Base-by-base conservation (phyloP, 2,888 invertebrate species). In the Hyppa rectilinea region DNA sequence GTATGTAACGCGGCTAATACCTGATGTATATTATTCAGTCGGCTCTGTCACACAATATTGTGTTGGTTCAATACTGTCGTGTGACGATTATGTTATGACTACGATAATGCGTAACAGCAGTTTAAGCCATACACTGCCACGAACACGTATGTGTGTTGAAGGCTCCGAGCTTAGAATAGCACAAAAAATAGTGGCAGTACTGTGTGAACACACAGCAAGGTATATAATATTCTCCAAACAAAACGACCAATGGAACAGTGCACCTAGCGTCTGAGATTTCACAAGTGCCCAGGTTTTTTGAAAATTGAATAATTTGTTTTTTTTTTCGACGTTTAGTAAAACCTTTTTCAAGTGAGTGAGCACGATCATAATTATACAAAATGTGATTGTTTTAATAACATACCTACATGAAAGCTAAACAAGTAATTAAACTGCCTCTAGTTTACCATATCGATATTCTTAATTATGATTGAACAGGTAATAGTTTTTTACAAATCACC, bases 1-100 rank as follows among this genome's bases (percentile, higher is more conserved):
- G 23, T 70, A 58, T 70, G 56, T 56, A 58, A 49, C 23, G 29
- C 52, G 58, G 58, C 40, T 62, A 78, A 47, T 53, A 52, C 34
- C 40, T 47, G 29, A 52, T 31, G 56, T 76, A 53, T 45, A 56
- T 38, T 58, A 58, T 12, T 58, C 12, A 40, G 26, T 40, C 12
- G 26, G 34, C n/a, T 36, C 7, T 72, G n/a, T 29, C 34, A 23
- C 31, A n/a, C n/a, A 26, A 34, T 26, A 34, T 49, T 36, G 14
- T 12, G 12, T 26, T 34, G 34, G 23, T 55, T 45, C 38, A 73
- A 61, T 47, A 53, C 74, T 45, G 2, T 20, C 34, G 0, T n/a
- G 4, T 0, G 26, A 14, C n/a, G 4, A 23, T 17, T 17, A 29
- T 26, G 34, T 26, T 17, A 29, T 26, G 34, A n/a, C 6, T 36